phyloP scores from a whole-genome alignment of 2,113 vertebrate genomes.

The Ornithorhynchus anatinus region DNA sequence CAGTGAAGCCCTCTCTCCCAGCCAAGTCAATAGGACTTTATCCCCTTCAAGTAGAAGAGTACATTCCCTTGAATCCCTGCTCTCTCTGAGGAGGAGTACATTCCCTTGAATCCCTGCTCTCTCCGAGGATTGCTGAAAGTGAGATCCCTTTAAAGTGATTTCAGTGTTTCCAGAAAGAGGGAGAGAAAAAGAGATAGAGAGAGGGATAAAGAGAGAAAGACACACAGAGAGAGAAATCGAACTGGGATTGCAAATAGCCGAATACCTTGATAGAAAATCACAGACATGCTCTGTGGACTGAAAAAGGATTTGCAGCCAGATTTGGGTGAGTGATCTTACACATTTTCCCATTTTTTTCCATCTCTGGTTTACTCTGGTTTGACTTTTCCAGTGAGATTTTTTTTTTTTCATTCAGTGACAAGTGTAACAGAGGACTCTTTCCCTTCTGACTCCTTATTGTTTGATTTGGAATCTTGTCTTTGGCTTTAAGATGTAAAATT shows the following conservation, averaged over 20 bases:
- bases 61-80: constrained; percentile 1
- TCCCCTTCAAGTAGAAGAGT: constrained; percentile 13
- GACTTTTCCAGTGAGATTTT: neutral
- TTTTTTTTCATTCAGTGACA: neutral
- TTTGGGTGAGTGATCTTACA: constrained; percentile 71
- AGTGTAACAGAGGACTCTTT: neutral
- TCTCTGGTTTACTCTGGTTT: constrained; percentile 20
- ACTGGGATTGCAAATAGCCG: constrained; percentile 38
- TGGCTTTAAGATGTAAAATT: neutral
- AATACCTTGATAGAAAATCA: constrained; percentile 57
- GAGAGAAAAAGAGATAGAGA: neutral
- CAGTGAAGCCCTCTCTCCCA: neutral
- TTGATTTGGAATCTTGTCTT: neutral
- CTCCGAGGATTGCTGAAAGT: constrained; percentile 24
- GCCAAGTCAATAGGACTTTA: constrained; percentile 21
- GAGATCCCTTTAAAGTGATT: constrained; percentile 25
- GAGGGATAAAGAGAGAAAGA: neutral
- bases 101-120: neutral
- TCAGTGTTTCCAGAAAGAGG: constrained; percentile 24
- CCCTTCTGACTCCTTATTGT: neutral
- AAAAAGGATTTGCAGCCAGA: constrained; percentile 78
- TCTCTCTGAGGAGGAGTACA: constrained; percentile 17
- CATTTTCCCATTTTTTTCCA: accelerated
- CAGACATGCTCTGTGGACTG: constrained; percentile 81
- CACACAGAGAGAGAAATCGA: neutral